phyloP scores from a whole-genome alignment of 2,888 invertebrate genomes.

The Acanthosepion esculentum region DNA sequence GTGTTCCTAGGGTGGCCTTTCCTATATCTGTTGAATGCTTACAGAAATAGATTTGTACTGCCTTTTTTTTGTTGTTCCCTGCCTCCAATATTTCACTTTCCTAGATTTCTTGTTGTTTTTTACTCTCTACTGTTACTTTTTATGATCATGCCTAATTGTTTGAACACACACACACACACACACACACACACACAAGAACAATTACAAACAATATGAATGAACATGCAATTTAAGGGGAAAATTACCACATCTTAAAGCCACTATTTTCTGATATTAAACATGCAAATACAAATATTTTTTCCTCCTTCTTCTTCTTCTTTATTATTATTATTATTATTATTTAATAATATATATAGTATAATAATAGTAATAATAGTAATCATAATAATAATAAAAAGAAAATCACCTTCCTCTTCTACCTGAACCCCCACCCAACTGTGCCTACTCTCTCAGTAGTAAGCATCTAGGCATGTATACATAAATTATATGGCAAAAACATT shows the following conservation, averaged over 20 bases:
- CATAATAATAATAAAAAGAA: background rate
- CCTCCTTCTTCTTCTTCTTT: background rate
- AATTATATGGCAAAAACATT: slow-evolving; percentile 33
- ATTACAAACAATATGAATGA: background rate
- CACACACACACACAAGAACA: background rate
- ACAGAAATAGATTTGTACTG: background rate
- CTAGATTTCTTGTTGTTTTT: too few relatives aligned
- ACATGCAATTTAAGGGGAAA: background rate
- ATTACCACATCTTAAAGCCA: background rate
- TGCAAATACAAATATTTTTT: background rate
- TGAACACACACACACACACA: background rate
- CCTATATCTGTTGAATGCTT: background rate
- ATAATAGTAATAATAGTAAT: background rate
- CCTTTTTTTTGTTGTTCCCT: background rate
- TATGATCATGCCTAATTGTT: too few relatives aligned
- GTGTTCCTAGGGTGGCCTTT: background rate
- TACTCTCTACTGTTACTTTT: too few relatives aligned
- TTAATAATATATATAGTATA: background rate
- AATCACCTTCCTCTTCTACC: background rate
- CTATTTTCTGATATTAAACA: background rate
- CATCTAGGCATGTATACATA: slow-evolving; percentile 33
- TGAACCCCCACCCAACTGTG: background rate
- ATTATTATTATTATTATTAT: background rate
- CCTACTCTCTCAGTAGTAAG: too few relatives aligned
- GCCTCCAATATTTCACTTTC: background rate